These are phyloP conservation scores for Sympetrum striolatum DNA, from an alignment of 2,888 invertebrate genomes.

Conservation along the genomic window DNA sequence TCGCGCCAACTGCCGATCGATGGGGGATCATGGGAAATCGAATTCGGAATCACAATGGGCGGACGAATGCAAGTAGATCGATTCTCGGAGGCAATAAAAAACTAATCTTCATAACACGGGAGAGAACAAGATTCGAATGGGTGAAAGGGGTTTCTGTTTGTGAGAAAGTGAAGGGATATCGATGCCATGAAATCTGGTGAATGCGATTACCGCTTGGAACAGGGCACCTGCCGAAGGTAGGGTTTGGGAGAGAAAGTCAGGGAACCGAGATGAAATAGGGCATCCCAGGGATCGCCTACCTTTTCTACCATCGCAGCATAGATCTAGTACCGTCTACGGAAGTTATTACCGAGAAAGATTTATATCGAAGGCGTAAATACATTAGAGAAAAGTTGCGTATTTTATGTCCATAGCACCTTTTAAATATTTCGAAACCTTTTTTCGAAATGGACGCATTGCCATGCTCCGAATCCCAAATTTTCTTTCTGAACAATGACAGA, in stretches of 20 bases:
- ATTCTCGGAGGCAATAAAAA: slow-evolving; percentile 16
- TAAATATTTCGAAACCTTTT: too few relatives aligned
- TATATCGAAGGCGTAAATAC: too few relatives aligned
- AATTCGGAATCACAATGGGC: neutral
- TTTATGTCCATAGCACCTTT: too few relatives aligned
- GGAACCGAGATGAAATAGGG: neutral
- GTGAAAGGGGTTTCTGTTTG: neutral
- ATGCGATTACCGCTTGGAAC: neutral
- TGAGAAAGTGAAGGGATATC: neutral
- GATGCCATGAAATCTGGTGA: neutral
- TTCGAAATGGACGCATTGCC: too few relatives aligned
- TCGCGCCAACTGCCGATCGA: neutral
- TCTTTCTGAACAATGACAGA: too few relatives aligned
- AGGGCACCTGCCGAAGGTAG: neutral
- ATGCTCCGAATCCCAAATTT: too few relatives aligned
- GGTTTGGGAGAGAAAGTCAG: neutral
- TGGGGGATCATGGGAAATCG: neutral
- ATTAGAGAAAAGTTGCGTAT: too few relatives aligned
- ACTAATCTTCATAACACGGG: slow-evolving; percentile 35
- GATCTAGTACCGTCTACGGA: too few relatives aligned
- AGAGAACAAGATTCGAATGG: neutral
- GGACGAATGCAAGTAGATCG: neutral
- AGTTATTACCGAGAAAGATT: too few relatives aligned
- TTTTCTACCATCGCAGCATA: too few relatives aligned
- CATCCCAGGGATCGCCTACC: too few relatives aligned